Evolutionary conservation across 2,113 vertebrate species (phyloP).

Genomic region (Chlorocebus sabaeus): DNA sequence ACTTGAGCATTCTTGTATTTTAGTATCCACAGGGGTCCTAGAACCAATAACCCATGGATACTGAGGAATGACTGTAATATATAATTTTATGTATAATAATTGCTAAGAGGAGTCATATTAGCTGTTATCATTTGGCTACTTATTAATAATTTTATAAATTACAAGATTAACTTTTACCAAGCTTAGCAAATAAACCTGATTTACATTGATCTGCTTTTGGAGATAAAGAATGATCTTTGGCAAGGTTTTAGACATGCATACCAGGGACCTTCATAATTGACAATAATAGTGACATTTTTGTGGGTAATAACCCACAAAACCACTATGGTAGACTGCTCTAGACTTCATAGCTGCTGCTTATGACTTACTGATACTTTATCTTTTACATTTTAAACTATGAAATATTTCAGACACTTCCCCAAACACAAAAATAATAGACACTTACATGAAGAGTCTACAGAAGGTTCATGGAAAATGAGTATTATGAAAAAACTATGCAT

Average conservation of each 20-base stretch:
- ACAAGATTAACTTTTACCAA: neutral
- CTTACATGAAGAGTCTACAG: neutral
- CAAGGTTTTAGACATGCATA: fast-evolving
- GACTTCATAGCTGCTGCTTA: neutral
- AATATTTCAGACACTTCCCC: neutral
- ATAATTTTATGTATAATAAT: neutral
- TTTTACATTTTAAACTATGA: neutral
- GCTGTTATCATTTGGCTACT: neutral
- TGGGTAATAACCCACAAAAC: neutral
- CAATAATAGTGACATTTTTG: neutral
- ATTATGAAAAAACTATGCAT: neutral
- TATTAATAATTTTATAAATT: neutral
- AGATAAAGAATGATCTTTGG: neutral
- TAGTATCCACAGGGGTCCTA: neutral
- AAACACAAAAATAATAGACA: neutral
- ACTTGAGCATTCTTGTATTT: neutral
- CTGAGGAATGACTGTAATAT: neutral
- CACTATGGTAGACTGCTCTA: neutral
- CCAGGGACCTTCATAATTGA: neutral
- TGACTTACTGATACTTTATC: neutral
- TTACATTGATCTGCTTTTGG: neutral
- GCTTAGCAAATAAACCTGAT: neutral
- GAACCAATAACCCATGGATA: neutral
- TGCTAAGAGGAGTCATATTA: neutral
- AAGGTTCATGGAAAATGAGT: neutral